phyloP scores from a whole-genome alignment of 2,888 invertebrate species.

The Drosophila neonasuta region DNA sequence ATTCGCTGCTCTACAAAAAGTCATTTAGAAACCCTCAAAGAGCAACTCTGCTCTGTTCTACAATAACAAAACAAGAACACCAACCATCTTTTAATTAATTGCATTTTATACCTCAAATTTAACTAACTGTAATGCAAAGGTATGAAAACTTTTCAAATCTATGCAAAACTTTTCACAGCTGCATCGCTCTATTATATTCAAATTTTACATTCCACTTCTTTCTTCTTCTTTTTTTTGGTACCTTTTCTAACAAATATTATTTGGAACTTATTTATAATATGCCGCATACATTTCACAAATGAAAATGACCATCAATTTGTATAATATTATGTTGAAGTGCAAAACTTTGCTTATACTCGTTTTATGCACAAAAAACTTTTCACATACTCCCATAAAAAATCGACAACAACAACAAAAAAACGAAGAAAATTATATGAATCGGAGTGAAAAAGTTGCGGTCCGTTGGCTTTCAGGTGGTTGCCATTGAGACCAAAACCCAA shows the following conservation, averaged over 20 bases:
- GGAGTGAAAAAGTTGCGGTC: conserved; percentile 34
- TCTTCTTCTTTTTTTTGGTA: conserved; percentile 1
- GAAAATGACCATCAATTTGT: conserved; percentile 70
- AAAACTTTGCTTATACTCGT: conserved; percentile 59
- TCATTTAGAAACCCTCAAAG: too few relatives aligned
- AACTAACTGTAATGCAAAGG: conserved; percentile 3
- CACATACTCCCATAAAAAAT: conserved; percentile 28
- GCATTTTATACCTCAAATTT: conserved; percentile 17
- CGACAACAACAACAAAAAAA: conserved; percentile 1
- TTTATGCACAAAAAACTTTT: conserved; percentile 61
- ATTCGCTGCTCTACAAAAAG: too few relatives aligned
- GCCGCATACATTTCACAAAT: conserved; percentile 57
- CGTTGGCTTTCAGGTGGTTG: conserved; percentile 39
- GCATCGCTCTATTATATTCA: conserved; percentile 22
- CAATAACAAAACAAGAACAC: too few relatives aligned
- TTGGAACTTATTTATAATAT: conserved; percentile 34
- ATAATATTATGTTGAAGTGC: conserved; percentile 67
- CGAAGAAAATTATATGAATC: conserved; percentile 38
- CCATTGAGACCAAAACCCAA: conserved; percentile 28
- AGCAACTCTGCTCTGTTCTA: too few relatives aligned
- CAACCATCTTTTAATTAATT: conserved; percentile 33
- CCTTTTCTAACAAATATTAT: conserved; percentile 22
- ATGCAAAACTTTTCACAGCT: conserved; percentile 34
- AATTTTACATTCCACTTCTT: conserved; percentile 1
- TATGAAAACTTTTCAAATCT: conserved; percentile 54